Evolutionary conservation across 1,140 invertebrate species (phyloP).

Genomic region (Bicyclus anynana): DNA sequence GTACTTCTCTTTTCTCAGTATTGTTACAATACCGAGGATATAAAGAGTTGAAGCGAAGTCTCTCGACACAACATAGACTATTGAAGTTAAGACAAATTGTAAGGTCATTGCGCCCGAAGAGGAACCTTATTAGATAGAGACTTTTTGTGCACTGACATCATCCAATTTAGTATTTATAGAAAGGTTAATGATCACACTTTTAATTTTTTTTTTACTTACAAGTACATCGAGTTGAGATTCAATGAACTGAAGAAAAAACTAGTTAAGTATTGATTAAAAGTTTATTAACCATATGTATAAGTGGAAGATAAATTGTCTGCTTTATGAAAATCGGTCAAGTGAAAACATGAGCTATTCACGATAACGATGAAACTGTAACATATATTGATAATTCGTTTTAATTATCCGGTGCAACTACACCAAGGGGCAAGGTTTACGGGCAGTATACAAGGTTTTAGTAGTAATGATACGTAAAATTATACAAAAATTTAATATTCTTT

Average conservation of each 20-base stretch:
- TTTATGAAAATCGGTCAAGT: neutral
- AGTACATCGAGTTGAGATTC: too few relatives aligned
- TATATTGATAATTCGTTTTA: too few relatives aligned
- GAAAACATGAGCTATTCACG: neutral
- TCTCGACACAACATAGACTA: neutral
- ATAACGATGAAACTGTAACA: neutral
- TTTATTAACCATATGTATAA: too few relatives aligned
- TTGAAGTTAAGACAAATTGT: conserved; percentile 8
- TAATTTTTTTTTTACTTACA: neutral
- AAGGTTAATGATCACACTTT: conserved; percentile 1
- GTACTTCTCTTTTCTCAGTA: neutral
- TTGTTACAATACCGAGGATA: neutral
- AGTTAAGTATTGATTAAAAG: too few relatives aligned
- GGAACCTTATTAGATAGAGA: conserved; percentile 5
- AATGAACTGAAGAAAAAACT: too few relatives aligned
- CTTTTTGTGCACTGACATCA: conserved; percentile 8
- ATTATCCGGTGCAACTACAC: neutral
- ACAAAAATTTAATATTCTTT: too few relatives aligned
- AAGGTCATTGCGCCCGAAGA: conserved; percentile 5
- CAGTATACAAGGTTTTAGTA: too few relatives aligned
- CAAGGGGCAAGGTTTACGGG: neutral
- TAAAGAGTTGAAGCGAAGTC: neutral
- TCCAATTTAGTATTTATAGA: neutral
- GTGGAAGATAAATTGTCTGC: too few relatives aligned
- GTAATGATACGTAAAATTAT: too few relatives aligned